phyloP scores from a whole-genome alignment of 1,140 invertebrate species.

The Ips typographus region DNA sequence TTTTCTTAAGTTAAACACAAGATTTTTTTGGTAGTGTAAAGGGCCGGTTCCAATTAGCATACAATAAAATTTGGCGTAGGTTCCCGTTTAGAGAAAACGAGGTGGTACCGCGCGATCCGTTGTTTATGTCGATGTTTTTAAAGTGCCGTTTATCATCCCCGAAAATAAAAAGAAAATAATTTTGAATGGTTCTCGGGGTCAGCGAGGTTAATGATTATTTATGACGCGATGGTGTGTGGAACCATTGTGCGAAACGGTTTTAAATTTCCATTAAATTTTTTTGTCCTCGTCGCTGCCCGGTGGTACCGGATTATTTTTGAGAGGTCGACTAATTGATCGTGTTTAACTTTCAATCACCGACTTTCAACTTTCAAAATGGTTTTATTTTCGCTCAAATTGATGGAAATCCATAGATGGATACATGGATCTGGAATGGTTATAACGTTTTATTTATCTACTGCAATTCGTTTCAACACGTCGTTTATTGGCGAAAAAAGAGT shows the following conservation, averaged over 20 bases:
- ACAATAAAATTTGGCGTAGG: background rate
- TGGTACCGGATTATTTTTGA: slow-evolving; percentile 11
- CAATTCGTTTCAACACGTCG: slow-evolving; percentile 8
- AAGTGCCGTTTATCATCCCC: slow-evolving; percentile 31
- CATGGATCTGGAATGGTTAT: too few species aligned
- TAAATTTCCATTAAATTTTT: slow-evolving; percentile 31
- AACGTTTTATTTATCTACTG: too few species aligned
- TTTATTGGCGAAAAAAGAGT: slow-evolving; percentile 19
- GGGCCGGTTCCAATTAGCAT: background rate
- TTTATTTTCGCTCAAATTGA: too few species aligned
- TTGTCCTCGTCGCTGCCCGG: slow-evolving; percentile 1
- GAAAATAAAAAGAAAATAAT: slow-evolving; percentile 30
- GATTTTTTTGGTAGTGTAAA: too few species aligned
- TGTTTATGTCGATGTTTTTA: slow-evolving; percentile 31
- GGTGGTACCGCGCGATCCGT: slow-evolving; percentile 6
- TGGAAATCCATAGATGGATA: too few species aligned
- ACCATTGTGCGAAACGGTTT: slow-evolving; percentile 31
- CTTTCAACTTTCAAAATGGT: background rate
- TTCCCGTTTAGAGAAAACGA: background rate
- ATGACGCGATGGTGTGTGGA: slow-evolving; percentile 26
- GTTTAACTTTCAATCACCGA: slow-evolving; percentile 3
- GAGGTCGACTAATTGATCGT: slow-evolving; percentile 6
- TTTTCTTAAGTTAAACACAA: too few species aligned
- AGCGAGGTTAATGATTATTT: slow-evolving; percentile 32
- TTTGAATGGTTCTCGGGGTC: slow-evolving; percentile 24